Conservation (phyloP, 1,140 invertebrate genomes). For the Drosophila kurseongensis region DNA sequence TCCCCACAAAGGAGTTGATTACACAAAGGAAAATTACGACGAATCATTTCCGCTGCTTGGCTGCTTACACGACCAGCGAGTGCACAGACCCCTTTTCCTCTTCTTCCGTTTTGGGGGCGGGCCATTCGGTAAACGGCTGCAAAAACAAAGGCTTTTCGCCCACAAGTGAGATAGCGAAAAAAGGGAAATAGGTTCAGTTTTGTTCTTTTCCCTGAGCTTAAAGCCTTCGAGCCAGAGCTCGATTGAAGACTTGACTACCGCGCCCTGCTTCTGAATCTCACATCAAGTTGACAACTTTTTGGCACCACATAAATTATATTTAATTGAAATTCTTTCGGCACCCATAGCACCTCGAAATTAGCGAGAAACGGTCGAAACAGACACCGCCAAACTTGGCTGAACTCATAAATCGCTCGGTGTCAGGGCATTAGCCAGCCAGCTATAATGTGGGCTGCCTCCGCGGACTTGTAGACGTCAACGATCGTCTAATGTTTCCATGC, state of each 20-base stretch:
- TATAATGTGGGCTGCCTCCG: conserved; percentile 17
- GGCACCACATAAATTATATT: conserved; percentile 75
- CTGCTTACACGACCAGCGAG: conserved; percentile 79
- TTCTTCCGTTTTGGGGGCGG: conserved; percentile 1
- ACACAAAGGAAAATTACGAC: conserved; percentile 84
- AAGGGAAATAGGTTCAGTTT: conserved; percentile 27
- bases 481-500: conserved; percentile 83
- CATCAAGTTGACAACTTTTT: conserved; percentile 60
- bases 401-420: conserved; percentile 67
- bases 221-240: conserved; percentile 27
- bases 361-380: conserved; percentile 59
- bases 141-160: conserved; percentile 64
- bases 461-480: conserved; percentile 80
- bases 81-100: conserved; percentile 24
- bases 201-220: neutral
- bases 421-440: conserved; percentile 47
- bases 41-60: conserved; percentile 84
- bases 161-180: conserved; percentile 74
- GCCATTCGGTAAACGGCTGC: conserved; percentile 60
- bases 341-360: conserved; percentile 53
- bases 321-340: conserved; percentile 81
- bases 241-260: neutral
- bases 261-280: conserved; percentile 7
- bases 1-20: conserved; percentile 84
- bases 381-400: conserved; percentile 58